Conservation (phyloP, 2,797 vertebrate genomes). For the Staurois parvus region DNA sequence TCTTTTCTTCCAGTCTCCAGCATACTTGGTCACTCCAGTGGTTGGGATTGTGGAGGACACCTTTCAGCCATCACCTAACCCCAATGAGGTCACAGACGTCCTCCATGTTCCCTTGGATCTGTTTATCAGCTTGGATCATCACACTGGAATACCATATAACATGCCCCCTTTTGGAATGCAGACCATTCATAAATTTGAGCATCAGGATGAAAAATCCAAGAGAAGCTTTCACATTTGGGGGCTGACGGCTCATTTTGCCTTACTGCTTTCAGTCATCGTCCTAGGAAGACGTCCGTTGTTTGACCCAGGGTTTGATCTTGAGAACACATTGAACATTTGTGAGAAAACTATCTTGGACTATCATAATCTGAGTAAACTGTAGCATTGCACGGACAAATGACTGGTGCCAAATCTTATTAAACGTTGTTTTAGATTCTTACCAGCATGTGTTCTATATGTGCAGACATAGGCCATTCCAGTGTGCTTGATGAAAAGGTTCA, state of each 20-base stretch:
- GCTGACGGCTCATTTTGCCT: conserved; percentile 82
- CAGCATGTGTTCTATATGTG: too few species aligned
- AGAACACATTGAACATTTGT: conserved; percentile 38
- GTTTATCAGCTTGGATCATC: conserved; percentile 78
- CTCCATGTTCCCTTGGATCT: conserved; percentile 89
- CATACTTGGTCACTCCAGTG: conserved; percentile 85
- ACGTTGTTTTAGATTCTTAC: too few species aligned
- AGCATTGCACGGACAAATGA: conserved; percentile 53
- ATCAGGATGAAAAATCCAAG: conserved; percentile 73
- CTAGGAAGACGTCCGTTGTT: conserved; percentile 81
- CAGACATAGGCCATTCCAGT: too few species aligned
- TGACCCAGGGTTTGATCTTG: conserved; percentile 78
- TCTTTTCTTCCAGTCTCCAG: conserved; percentile 71
- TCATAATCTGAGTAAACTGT: conserved; percentile 80
- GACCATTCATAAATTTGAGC: conserved; percentile 79
- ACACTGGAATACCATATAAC: conserved; percentile 63
- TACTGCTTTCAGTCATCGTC: conserved; percentile 79
- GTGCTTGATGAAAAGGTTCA: too few species aligned
- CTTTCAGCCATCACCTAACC: conserved; percentile 83
- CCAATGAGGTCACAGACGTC: conserved; percentile 87
- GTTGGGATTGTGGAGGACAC: conserved; percentile 87
- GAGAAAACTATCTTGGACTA: background rate
- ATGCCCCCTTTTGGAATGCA: background rate
- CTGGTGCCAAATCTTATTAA: too few species aligned
- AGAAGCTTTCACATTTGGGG: conserved; percentile 84